Conservation (phyloP, 2,113 vertebrate species). For the Trematocara stigmaticum region DNA sequence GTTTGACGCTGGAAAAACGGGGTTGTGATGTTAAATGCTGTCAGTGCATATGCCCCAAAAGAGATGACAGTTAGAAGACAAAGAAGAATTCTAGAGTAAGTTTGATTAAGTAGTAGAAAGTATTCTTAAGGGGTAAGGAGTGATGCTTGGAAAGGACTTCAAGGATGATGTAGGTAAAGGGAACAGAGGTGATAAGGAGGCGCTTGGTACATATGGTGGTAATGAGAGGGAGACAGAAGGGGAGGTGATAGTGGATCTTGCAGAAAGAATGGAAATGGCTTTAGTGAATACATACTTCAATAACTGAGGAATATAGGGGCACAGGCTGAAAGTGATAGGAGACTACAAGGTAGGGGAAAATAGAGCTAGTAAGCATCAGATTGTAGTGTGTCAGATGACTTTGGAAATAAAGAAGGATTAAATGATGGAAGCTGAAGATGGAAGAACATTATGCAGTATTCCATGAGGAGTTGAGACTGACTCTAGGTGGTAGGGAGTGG, state of each 20-base stretch:
- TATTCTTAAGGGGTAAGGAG: neutral
- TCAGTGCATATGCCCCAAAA: neutral
- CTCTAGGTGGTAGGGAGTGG: neutral
- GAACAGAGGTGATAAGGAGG: neutral
- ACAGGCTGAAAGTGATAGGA: neutral
- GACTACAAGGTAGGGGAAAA: neutral
- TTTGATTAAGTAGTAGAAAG: neutral
- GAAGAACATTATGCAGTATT: neutral
- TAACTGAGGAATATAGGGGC: neutral
- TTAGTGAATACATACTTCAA: neutral
- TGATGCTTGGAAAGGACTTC: neutral
- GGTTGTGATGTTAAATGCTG: neutral
- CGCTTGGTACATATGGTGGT: neutral
- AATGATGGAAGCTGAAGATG: neutral
- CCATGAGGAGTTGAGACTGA: neutral
- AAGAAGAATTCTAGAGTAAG: neutral
- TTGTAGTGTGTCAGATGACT: neutral
- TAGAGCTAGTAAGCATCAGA: neutral
- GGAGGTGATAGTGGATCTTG: neutral
- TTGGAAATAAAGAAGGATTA: neutral
- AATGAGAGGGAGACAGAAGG: neutral
- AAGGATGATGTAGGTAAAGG: neutral
- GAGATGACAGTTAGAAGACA: neutral
- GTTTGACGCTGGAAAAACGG: neutral
- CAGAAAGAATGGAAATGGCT: neutral